Conservation (phyloP, 2,797 vertebrate genomes). For the Rousettus madagascariensis region DNA sequence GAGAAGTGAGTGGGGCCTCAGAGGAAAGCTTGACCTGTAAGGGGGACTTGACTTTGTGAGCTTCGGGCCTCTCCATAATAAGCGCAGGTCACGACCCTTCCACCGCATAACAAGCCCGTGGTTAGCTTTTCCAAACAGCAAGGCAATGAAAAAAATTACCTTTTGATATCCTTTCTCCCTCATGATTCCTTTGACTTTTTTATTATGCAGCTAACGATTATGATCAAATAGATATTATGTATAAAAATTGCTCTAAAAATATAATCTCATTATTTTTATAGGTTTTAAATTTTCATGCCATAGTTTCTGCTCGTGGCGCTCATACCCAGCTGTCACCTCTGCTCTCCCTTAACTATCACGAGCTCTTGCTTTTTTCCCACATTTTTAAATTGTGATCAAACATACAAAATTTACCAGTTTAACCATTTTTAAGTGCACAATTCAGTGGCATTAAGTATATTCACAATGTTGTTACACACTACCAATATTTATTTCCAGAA, state of each 20-base stretch:
- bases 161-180: constrained; percentile 4
- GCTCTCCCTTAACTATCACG: not conserved
- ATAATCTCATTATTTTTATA: constrained; percentile 37
- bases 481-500: not conserved
- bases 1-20: not conserved
- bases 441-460: not conserved
- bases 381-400: not conserved
- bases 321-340: not conserved
- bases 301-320: not conserved
- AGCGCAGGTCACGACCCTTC: not conserved
- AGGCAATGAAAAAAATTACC: not conserved
- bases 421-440: not conserved
- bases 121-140: not conserved
- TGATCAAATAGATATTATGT: constrained; percentile 35
- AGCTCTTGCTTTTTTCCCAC: not conserved
- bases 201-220: constrained; percentile 34
- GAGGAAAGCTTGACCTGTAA: not conserved
- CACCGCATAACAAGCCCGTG: not conserved
- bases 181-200: constrained; percentile 17
- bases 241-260: constrained; percentile 39
- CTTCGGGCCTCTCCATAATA: not conserved
- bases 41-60: not conserved
- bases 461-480: not conserved
- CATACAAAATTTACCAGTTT: not conserved
- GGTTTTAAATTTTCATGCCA: constrained; percentile 29